Evolutionary conservation across 2,797 vertebrate genomes (phyloP), one percentile per base, ranked within the genome.

Genomic region (Sebastes cheni): DNA sequence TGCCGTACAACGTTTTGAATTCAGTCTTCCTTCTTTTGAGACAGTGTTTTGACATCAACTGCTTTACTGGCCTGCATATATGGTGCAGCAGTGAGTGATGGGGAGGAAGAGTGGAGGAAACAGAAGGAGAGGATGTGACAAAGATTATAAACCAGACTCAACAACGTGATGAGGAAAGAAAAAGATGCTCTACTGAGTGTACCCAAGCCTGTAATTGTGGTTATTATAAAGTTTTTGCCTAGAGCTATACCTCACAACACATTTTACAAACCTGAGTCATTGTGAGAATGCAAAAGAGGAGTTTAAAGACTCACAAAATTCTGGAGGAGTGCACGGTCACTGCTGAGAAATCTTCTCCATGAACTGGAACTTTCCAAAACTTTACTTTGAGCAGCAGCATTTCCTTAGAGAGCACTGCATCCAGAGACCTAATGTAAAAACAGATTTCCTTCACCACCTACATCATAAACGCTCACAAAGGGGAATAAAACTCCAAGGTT

Each of bases 21-120:
- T 5, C 69, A 65, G 42, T 76, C 10, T 81, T 62, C 20, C 59
- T 50, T 30, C 72, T 55, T 46, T 60, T 55, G 6, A 70, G 84
- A 75, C 54, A 64, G n/a, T 85, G 72, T 87, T 88, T 86, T 86
- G 88, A 42, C 59, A 60, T 87, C 58, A 81, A 54, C 58, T 86
- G 71, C 56, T 86, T 86, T 84, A 76, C 68, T 81, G 73, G 66
- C 8, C 39, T 73, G 46, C 22, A 67, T 76, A 76, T 72, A 36
- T 32, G 72, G 68, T 54, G 54, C 71, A 77, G 72, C 74, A 58
- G 59, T 55, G 72, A 79, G 23, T 69, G 68, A 80, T 72, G 27
- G 34, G 25, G n/a, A 30, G 65, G 42, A 84, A 25, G 59, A 79
- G 36, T 13, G 70, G 39, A 72, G 84, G 74, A 79, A 76, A 69